Percentiles rank a stretch among this genome's conserved stretches.
These are phyloP conservation scores for Ictalurus furcatus DNA, from an alignment of 2,113 vertebrate species.

Conservation along the genomic window DNA sequence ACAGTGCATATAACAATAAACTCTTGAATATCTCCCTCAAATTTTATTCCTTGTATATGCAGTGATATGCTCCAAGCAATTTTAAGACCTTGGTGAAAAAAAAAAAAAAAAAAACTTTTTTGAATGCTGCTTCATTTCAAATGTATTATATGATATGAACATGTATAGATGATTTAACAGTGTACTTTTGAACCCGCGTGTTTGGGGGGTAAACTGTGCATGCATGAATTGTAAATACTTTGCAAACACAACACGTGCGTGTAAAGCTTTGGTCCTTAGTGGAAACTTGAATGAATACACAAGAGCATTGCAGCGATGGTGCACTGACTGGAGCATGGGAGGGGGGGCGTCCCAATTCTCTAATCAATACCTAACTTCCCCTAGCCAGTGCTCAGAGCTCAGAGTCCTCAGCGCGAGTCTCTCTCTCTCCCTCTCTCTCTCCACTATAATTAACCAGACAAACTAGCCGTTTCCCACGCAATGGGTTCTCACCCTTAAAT, in stretches of 20 bases:
- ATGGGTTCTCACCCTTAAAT: conserved; percentile 28
- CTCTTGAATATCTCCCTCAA: not conserved
- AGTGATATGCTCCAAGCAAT: not conserved
- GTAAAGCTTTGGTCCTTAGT: not conserved
- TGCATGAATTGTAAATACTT: not conserved
- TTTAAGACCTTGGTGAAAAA: not conserved
- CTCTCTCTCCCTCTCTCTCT: not conserved
- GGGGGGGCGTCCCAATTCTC: not conserved
- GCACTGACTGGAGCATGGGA: too few species aligned
- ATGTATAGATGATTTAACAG: not conserved
- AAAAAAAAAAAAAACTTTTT: not conserved
- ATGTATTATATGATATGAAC: not conserved
- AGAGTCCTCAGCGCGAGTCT: not conserved
- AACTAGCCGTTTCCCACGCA: conserved; percentile 1
- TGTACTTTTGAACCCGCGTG: not conserved
- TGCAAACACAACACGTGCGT: not conserved
- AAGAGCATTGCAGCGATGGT: not conserved
- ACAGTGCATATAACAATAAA: not conserved
- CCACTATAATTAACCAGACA: conserved; percentile 29
- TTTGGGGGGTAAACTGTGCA: not conserved
- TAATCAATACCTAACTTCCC: conserved; percentile 11
- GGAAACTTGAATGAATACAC: not conserved
- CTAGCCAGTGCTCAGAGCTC: not conserved
- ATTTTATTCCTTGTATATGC: not conserved
- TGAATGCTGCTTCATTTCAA: not conserved